A percentile compares a stretch with the other conserved stretches of the same genome.
Conservation (phyloP, 2,888 invertebrate genomes). For the Dryomyza anilis region DNA sequence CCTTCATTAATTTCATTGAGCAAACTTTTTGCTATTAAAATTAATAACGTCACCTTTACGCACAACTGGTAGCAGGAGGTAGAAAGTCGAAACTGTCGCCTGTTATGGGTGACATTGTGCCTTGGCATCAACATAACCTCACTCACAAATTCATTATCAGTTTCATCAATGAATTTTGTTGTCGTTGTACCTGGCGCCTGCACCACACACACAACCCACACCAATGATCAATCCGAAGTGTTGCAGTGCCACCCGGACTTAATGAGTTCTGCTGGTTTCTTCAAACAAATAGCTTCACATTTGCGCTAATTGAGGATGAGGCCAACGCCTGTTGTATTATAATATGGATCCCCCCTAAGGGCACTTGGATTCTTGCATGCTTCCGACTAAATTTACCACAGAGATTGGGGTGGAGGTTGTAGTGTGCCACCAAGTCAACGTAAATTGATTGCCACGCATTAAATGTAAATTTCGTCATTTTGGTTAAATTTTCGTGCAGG, state of each 20-base stretch:
- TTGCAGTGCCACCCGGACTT: background rate
- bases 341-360: too few species aligned
- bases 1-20: conserved; percentile 13
- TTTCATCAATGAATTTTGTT: conserved; percentile 43
- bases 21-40: conserved; percentile 20
- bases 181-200: background rate
- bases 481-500: conserved; percentile 33
- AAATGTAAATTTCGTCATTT: conserved; percentile 35
- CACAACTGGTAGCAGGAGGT: background rate
- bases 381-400: too few species aligned
- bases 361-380: too few species aligned
- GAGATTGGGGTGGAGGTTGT: too few species aligned
- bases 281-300: conserved; percentile 19
- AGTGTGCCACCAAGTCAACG: background rate
- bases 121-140: background rate
- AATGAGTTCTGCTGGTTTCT: background rate
- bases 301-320: conserved; percentile 20
- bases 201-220: background rate
- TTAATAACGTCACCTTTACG: conserved; percentile 27
- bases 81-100: too few species aligned
- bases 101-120: too few species aligned
- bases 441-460: conserved; percentile 33
- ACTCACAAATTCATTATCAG: conserved; percentile 14
- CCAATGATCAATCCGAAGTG: too few species aligned
- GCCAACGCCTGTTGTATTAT: background rate